Percentiles rank a stretch among this genome's conserved stretches.
Evolutionary conservation across 1,140 invertebrate species (phyloP).

Genomic region (Drosophila micromelanica): DNA sequence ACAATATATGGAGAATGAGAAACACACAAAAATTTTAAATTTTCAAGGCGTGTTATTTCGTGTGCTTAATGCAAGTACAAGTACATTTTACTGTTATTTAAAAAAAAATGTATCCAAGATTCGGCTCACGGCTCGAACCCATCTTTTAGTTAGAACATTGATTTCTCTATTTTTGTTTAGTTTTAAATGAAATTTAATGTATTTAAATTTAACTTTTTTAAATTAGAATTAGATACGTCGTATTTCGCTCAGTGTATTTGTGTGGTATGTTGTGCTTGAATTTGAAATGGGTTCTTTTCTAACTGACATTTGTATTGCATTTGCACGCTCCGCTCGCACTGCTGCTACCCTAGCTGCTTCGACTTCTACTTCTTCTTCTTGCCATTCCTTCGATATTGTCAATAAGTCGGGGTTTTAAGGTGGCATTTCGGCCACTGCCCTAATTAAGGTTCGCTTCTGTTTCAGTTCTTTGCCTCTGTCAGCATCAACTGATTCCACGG

Average conservation of each 20-base stretch:
- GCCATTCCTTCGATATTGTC: constrained; percentile 21
- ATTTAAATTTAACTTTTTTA: no score
- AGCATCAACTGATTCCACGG: neutral
- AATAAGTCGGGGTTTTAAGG: constrained; percentile 28
- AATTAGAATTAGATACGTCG: no score
- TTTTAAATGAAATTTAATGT: no score
- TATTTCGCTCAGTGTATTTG: neutral
- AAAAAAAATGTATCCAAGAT: no score
- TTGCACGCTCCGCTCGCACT: neutral
- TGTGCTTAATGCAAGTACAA: no score
- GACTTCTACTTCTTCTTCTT: neutral
- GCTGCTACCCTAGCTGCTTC: neutral
- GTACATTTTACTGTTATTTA: no score
- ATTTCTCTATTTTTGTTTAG: no score
- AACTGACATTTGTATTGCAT: constrained; percentile 6
- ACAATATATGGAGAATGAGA: no score
- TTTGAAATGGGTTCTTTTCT: constrained; percentile 15
- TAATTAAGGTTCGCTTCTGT: constrained; percentile 46
- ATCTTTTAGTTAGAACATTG: no score
- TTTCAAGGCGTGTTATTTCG: no score
- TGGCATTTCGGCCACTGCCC: constrained; percentile 40
- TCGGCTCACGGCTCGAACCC: no score
- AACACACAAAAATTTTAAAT: no score
- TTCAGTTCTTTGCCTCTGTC: neutral
- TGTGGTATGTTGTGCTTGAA: neutral